These are phyloP conservation scores for Periphyllus acericola DNA, from an alignment of 2,888 invertebrate species.

Conservation along the genomic window DNA sequence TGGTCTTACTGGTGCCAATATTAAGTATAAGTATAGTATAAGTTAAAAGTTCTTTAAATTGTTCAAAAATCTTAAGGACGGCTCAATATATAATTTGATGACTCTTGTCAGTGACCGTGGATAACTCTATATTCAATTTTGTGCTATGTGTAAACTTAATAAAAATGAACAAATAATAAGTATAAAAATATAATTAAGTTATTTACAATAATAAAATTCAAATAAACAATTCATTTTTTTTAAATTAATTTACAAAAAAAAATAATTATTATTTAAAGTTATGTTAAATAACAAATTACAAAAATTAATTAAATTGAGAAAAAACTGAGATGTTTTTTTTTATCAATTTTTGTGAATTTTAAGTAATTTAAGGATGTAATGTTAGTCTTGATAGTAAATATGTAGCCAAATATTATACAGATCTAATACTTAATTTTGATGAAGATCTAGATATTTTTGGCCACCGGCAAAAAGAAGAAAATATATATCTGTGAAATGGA, in stretches of 20 bases:
- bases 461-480: constrained; percentile 48
- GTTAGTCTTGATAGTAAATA: neutral
- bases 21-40: neutral
- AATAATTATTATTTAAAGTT: neutral
- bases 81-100: neutral
- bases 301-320: neutral
- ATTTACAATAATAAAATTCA: neutral
- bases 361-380: neutral
- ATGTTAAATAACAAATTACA: neutral
- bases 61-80: neutral
- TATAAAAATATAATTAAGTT: constrained; percentile 11
- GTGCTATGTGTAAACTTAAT: neutral
- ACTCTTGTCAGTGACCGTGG: neutral
- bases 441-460: constrained; percentile 55
- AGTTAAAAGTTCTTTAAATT: neutral
- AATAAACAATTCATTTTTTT: neutral
- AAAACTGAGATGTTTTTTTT: neutral
- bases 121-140: too few relatives aligned
- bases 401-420: constrained; percentile 27
- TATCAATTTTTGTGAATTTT: neutral
- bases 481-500: constrained; percentile 52
- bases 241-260: neutral
- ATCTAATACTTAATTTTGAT: constrained; percentile 47
- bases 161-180: neutral
- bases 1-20: too few relatives aligned